Base-by-base conservation (phyloP, 2,888 invertebrate species). In the Aphidoletes aphidimyza region DNA sequence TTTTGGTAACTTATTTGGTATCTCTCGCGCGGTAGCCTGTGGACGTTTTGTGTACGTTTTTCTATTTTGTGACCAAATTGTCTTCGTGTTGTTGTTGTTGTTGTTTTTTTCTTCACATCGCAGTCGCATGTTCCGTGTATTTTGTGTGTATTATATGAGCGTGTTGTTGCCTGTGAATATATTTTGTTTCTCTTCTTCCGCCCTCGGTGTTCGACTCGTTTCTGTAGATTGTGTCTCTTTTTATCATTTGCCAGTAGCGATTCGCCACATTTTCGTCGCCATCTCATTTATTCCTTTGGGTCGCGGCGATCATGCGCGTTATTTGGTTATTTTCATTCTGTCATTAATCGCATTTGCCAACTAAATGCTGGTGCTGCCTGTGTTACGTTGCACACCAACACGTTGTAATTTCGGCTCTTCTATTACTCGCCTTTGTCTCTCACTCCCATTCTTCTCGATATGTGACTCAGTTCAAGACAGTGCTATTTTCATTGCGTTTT, bases 11-110 rank as follows among this genome's bases (percentile, higher is more conserved):
- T 69, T 69, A 69, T 69, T 69, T 69, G 69, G 69, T 54, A 54
- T 22, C 54, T n/a, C n/a, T 34, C n/a, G 34, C 26, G 69, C 69
- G 69, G 8, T 69, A 14, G 19, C 19, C 30, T 69, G 69, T 69
- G 69, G 69, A 69, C 26, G 26, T 54, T 47, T 26, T 69, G 69
- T 69, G 69, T n/a, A n/a, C 69, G 69, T 69, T 69, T 69, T 69
- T 69, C 36, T 81, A 37, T 81, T 81, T 81, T 81, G 37, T 30
- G 81, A 81, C 81, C 81, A 81, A 81, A 81, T 81, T 81, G 81
- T 81, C 81, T 81, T 81, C 81, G 1, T 36, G 81, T 81, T 81
- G 37, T 81, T 36, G 34, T 36, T 37, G 19, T 81, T 37, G 37
- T 81, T 37, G 37, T 81, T n/a, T 81, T 81, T n/a, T 37, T 81